Base-by-base conservation (phyloP, 2,797 vertebrate genomes). In the Mormyrus hasselquistii region DNA sequence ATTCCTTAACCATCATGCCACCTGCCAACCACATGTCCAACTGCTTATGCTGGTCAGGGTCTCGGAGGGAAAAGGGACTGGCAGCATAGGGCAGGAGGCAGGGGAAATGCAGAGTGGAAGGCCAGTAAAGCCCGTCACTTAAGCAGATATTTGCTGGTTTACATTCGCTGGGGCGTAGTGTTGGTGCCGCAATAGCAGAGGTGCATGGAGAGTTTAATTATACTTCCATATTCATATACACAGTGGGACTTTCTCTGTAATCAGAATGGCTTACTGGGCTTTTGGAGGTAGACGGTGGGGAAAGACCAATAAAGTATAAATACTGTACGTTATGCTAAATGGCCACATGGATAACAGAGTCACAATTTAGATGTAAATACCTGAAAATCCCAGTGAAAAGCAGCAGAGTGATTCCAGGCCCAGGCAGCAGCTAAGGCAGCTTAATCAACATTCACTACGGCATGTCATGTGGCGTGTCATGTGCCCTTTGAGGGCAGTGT, bases 401-500 rank as follows among this genome's bases (percentile, higher is more conserved):
- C 69, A 76, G 69, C 69, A 76, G 34, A 41, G 29, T 41, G 69
- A 19, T 34, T 76, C 10, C 62, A 69, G 25, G 25, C 25, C 10
- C 62, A 69, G 25, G 25, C 62, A 29, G 62, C 25, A 69, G 25
- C 62, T 69, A 29, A 69, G 25, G 25, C 62, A 69, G 62, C 25
- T 69, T 69, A 69, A 69, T 69, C 62, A 14, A 69, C 62, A 69
- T 69, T 69, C 62, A 29, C 25, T 29, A 14, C 93, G 92, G 50
- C n/a, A 88, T 91, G 92, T 29, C 89, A 19, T 92, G 89, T 91
- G 91, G 88, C 91, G 90, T 90, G 92, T 92, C 89, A 92, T 34
- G 25, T 16, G 41, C 25, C 14, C 52, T 69, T 55, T 86, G 94
- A 96, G 94, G 93, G 93, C 91, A 90, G 91, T 90, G 92, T 93